Base-by-base conservation (phyloP, 2,113 vertebrate genomes). In the Silurus glanis region DNA sequence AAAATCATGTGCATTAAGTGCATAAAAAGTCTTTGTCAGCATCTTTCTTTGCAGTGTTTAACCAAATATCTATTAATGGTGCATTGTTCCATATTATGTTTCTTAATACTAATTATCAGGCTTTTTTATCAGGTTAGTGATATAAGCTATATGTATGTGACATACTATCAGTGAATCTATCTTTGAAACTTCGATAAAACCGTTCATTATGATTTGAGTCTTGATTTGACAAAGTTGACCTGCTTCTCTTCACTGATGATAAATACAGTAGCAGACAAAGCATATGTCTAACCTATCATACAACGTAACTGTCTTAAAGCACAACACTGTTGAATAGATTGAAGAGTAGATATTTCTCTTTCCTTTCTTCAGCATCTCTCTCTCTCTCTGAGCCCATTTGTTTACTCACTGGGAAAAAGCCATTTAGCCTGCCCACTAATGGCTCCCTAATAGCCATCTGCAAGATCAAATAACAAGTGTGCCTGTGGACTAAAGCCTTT, bases 321-420 rank as follows among this genome's bases (percentile, higher is more conserved):
- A 75, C 45, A 85, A 72, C 80, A 47, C 25, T 78, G 61, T 59
- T n/a, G 49, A 71, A 78, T 21, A 56, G 62, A 53, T 64, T 58
- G 72, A 47, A 23, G 56, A 56, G 55, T 62, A 66, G 58, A 61
- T 87, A 49, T 85, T 87, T 89, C 85, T 83, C 61, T 84, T 23
- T 74, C 23, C 25, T 47, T 25, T 8, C 45, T 85, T 69, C 45
- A 67, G 67, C 14, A 78, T 49, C 69, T 86, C 89, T 82, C 85
- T 82, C 85, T 90, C 85, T 90, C 82, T 80, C 85, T 69, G 72
- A 74, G 89, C 91, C 88, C 91, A 91, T 93, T 87, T 94, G 93
- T 94, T 94, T 90, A 94, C 93, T 93, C 92, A 92, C 91, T 89
- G 91, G 51, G 91, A 61, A 86, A 93, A 93, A 91, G 87, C 91